phyloP scores from a whole-genome alignment of 2,113 vertebrate genomes.

The Danio rerio region GRCz12tu NC_133176.1:50912501-50913000 shows the following conservation, averaged over 20 bases:
- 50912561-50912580: neutral
- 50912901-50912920: no score
- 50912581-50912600: constrained; percentile 28
- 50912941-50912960: no score
- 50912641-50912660: constrained; percentile 34
- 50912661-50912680: constrained; percentile 34
- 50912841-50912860: neutral
- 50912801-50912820: neutral
- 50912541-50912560: neutral
- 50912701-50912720: constrained; percentile 18
- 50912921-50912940: no score
- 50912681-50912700: constrained; percentile 2
- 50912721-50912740: neutral
- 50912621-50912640: constrained; percentile 35
- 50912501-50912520: neutral
- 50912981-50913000: no score
- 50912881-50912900: neutral
- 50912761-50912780: neutral
- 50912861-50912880: neutral
- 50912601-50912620: constrained; percentile 27
- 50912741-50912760: neutral
- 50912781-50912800: neutral
- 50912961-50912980: no score
- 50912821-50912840: neutral
- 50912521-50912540: constrained; percentile 15